phyloP scores from a whole-genome alignment of 2,888 invertebrate species.

The Entomobrya proxima region DNA sequence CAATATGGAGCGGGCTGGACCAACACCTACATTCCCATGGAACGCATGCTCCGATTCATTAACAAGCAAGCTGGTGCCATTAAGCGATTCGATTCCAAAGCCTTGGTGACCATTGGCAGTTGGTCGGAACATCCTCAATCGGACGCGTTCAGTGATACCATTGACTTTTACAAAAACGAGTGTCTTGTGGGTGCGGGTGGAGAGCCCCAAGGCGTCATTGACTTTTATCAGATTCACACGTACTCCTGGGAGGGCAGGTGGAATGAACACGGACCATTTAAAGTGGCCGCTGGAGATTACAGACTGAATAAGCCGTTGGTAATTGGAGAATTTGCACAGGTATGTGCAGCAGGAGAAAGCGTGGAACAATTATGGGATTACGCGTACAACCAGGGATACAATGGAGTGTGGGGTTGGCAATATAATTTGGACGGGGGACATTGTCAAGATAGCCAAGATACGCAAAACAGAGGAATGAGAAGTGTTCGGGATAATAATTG shows the following conservation, averaged over 20 bases:
- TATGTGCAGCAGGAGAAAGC: constrained; percentile 70
- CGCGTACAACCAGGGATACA: constrained; percentile 72
- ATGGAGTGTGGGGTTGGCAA: constrained; percentile 75
- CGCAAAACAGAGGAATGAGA: constrained; percentile 71
- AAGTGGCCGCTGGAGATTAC: constrained; percentile 49
- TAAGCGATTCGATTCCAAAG: constrained; percentile 72
- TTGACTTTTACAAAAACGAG: constrained; percentile 71
- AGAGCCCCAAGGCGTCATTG: constrained; percentile 70
- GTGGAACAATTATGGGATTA: constrained; percentile 70
- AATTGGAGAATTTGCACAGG: constrained; percentile 75
- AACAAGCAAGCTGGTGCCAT: constrained; percentile 75
- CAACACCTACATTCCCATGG: constrained; percentile 70
- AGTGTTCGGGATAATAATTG: constrained; percentile 47
- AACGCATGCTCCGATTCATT: constrained; percentile 73
- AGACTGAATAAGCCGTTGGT: constrained; percentile 75
- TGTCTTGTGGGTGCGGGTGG: constrained; percentile 72
- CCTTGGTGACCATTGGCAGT: constrained; percentile 75
- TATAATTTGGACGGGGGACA: constrained; percentile 73
- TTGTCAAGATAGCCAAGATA: constrained; percentile 72
- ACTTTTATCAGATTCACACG: constrained; percentile 76
- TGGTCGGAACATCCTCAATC: constrained; percentile 75
- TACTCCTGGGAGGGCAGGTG: constrained; percentile 75
- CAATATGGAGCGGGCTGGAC: constrained; percentile 76
- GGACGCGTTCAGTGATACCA: constrained; percentile 74
- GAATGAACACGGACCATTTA: constrained; percentile 74